Evolutionary conservation across 2,888 invertebrate genomes (phyloP), one percentile per base, ranked within the genome.

Genomic region (Tinea semifulvella): DNA sequence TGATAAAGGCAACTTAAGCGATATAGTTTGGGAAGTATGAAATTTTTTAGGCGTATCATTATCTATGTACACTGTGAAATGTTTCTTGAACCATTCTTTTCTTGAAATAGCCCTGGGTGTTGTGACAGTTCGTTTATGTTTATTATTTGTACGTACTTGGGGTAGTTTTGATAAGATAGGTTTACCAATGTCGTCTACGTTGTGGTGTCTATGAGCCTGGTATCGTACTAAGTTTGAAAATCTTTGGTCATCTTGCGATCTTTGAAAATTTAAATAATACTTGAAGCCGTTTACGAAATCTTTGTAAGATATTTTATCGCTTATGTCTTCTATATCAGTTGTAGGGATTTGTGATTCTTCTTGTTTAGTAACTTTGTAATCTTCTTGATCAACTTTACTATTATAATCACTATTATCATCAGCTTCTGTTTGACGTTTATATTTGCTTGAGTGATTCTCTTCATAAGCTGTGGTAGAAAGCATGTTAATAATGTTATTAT

Each of bases 171-270:
- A 57, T 1, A 76, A 50, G 42, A 77, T 77, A 44, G 52, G 73
- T 49, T 76, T 77, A n/a, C 77, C 77, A 6, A 77, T 76, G 44
- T 76, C 76, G 26, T 77, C 68, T 2, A 77, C 76, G 10, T 56
- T 69, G 35, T 77, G 77, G 44, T 77, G 77, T 50, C 51, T 65
- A 26, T 77, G 77, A 1, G 77, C 77, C 55, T 77, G 74, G 46
- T 74, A 77, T 27, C 62, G 64, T 3, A 77, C 53, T 22, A 64
- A 47, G 48, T 68, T 60, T 0, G 77, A 77, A 50, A 68, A 77
- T 7, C 71, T 70, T 26, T 67, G 50, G 2, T 62, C 54, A 0
- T 54, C 60, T 49, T 62, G 59, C 0, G 68, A 60, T 45, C 60
- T 63, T 54, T 72, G 69, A 46, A 67, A 76, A 14, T 75, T 65